Percentiles rank a stretch among this genome's conserved stretches.
Evolutionary conservation across 92 coral and sea anemone species (phyloP).

Genomic region (Umimayanthus kanabou): DNA sequence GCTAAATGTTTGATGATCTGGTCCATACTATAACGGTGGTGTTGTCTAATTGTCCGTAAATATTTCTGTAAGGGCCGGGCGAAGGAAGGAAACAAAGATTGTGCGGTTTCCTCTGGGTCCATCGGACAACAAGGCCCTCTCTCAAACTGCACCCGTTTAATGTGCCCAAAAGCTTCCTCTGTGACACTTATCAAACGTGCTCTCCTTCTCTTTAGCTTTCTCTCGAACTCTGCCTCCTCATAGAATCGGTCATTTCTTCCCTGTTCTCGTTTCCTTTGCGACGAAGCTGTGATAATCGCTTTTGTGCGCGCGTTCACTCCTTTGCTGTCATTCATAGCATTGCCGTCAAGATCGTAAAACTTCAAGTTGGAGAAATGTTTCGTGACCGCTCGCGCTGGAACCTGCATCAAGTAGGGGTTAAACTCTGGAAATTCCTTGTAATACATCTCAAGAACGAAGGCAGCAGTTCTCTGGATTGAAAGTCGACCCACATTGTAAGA

Average conservation of each 20-base stretch:
- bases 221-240: slow-evolving; percentile 92
- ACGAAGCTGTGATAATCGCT: slow-evolving; percentile 92
- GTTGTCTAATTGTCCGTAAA: slow-evolving; percentile 91
- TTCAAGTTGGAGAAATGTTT: slow-evolving; percentile 95
- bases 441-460: slow-evolving; percentile 89
- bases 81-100: slow-evolving; percentile 96
- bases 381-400: slow-evolving; percentile 82
- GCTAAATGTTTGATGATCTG: slow-evolving; percentile 95
- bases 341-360: slow-evolving; percentile 97
- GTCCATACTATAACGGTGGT: slow-evolving; percentile 98
- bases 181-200: slow-evolving; percentile 84
- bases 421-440: slow-evolving; percentile 98
- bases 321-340: slow-evolving; percentile 64
- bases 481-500: slow-evolving; percentile 87
- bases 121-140: slow-evolving; percentile 96
- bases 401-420: slow-evolving; percentile 89
- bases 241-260: slow-evolving; percentile 96
- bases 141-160: slow-evolving; percentile 86
- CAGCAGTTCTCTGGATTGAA: slow-evolving; percentile 95
- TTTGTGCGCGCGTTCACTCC: slow-evolving; percentile 90
- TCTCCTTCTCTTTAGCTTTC: slow-evolving; percentile 83
- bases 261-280: slow-evolving; percentile 89
- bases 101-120: slow-evolving; percentile 99
- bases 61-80: slow-evolving; percentile 97
- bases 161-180: slow-evolving; percentile 97